Evolutionary conservation across 2,797 vertebrate genomes (phyloP), one percentile per base, ranked within the genome.

Genomic region (Falco peregrinus): DNA sequence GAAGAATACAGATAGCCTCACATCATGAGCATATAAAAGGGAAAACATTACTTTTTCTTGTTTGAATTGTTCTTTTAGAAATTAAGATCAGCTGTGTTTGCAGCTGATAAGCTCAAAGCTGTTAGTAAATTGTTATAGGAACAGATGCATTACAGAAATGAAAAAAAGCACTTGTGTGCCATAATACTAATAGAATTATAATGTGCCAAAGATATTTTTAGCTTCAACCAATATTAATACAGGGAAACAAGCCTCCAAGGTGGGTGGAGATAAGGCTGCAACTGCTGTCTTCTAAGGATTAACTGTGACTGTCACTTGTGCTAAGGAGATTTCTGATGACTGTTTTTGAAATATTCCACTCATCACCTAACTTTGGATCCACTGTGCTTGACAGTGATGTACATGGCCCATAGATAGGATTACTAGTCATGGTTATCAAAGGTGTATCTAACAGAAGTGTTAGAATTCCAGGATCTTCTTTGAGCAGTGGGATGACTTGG

Each of bases 71-170:
- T 92, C 78, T 94, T 60, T 87, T 90, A 39, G 82, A 96, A 94
- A 93, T 89, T 33, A 79, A 80, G 83, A 91, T 97, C 91, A 95
- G 84, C 93, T 95, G 87, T 95, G 80, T 57, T 87, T 95, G 93
- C 89, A 93, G 83, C 89, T 94, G 82, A 95, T 95, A 95, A 19
- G 70, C 82, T 86, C 73, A 61, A 82, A 92, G 70, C 84, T 92
- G 60, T 84, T 92, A 84, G 86, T 87, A 68, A 94, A 89, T 94
- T 95, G 75, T 88, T 80, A 48, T 11, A 90, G 73, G 75, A 94
- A 81, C 91, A 87, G 93, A 91, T 90, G 65, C 57, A 76, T 64
- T 73, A 60, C 59, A 82, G 67, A 91, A 93, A 84, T 37, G 59
- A 70, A 79, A 84, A 84, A 61, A 74, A 35, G 26, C 84, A 78